These are phyloP conservation scores for Leuciscus idus DNA, from an alignment of 2,113 vertebrate genomes.

Conservation along the genomic window DNA sequence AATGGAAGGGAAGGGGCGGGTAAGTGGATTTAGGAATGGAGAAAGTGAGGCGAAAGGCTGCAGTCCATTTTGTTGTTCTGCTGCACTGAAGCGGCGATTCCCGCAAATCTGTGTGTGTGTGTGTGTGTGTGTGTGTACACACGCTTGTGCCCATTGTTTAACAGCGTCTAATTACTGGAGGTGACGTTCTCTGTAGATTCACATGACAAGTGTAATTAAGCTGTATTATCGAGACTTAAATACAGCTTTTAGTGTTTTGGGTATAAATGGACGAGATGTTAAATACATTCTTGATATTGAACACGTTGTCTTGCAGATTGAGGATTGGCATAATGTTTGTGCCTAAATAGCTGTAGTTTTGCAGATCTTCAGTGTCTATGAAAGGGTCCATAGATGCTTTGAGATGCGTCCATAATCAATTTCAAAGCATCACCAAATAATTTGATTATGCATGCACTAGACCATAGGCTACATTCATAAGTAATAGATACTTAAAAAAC, in stretches of 20 bases:
- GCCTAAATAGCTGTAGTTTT: background rate
- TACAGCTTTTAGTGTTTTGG: constrained; percentile 2
- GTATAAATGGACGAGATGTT: background rate
- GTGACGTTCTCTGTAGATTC: constrained; percentile 37
- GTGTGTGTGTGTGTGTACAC: constrained; percentile 15
- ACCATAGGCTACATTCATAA: background rate
- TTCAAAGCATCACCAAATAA: background rate
- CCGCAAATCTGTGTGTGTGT: constrained; percentile 24
- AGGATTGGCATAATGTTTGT: background rate
- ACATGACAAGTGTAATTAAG: constrained; percentile 31
- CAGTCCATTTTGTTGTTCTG: constrained; percentile 35
- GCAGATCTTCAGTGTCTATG: background rate
- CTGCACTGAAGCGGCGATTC: constrained; percentile 42
- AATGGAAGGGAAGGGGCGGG: constrained; percentile 16
- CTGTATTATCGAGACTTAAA: constrained; percentile 1
- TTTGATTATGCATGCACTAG: background rate
- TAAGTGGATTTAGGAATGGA: constrained; percentile 28
- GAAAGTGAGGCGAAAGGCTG: constrained; percentile 8
- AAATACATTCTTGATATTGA: constrained; percentile 2
- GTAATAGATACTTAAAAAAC: background rate
- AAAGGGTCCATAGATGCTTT: background rate
- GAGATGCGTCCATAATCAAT: background rate
- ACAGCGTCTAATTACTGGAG: constrained; percentile 31
- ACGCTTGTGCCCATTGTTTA: background rate
- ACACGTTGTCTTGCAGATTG: background rate